Percentiles rank a stretch among this genome's conserved stretches.
These are phyloP conservation scores for Glaucomys volans DNA, from an alignment of 2,113 vertebrate species.

Conservation along the genomic window DNA sequence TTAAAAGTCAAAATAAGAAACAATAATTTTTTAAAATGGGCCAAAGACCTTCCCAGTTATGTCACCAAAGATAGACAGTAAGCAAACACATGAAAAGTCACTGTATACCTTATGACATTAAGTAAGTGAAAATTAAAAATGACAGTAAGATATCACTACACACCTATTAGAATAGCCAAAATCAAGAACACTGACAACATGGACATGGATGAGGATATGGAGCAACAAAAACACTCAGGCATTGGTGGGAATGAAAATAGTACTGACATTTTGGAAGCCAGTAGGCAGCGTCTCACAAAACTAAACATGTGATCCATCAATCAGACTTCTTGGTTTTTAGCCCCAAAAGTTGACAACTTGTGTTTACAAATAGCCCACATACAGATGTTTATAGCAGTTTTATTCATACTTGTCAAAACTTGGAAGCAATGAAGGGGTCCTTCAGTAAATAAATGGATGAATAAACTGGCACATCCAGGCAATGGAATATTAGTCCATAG, in stretches of 20 bases:
- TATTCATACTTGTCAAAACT: background rate
- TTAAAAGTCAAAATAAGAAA: background rate
- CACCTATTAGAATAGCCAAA: background rate
- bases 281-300: background rate
- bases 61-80: background rate
- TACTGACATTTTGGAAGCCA: background rate
- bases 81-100: background rate
- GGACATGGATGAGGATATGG: too few relatives aligned
- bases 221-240: background rate
- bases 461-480: background rate
- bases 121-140: background rate
- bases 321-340: background rate
- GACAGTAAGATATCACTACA: background rate
- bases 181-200: too few relatives aligned
- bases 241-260: background rate
- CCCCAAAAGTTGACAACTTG: background rate
- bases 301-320: background rate
- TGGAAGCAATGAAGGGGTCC: background rate
- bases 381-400: background rate
- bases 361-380: background rate
- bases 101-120: background rate
- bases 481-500: too few relatives aligned
- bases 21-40: background rate
- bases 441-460: background rate
- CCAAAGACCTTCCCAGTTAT: background rate